Conservation (phyloP, 1,140 invertebrate genomes). For the Papilio polytes region DNA sequence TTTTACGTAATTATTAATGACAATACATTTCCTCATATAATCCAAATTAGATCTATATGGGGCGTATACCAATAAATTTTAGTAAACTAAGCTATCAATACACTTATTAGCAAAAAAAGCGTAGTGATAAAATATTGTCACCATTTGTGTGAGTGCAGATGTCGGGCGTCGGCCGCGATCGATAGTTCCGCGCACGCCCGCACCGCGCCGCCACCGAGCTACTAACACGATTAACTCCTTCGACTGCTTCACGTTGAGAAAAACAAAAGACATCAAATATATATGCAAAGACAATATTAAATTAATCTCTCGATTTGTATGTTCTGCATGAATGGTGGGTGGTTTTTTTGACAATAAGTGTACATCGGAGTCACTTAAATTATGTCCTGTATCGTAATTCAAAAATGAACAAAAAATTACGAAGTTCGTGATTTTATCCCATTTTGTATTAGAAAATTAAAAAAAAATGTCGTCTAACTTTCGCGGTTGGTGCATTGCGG, state of each 20-base stretch:
- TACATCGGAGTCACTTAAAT: not conserved
- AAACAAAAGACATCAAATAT: conserved; percentile 17
- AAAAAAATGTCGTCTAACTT: not conserved
- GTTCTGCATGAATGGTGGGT: not conserved
- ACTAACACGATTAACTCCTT: conserved; percentile 32
- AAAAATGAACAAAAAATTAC: not conserved
- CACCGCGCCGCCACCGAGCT: conserved; percentile 34
- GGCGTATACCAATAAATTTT: too few species aligned
- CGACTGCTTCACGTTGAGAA: not conserved
- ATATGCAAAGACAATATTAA: not conserved
- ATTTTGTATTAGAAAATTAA: too few species aligned
- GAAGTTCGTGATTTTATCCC: not conserved
- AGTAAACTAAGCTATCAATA: not conserved
- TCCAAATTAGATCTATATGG: too few species aligned
- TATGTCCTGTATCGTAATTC: not conserved
- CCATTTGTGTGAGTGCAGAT: conserved; percentile 40
- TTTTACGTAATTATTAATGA: not conserved
- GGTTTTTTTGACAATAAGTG: not conserved
- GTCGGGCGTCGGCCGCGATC: conserved; percentile 64
- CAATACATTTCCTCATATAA: too few species aligned
- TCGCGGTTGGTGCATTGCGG: not conserved
- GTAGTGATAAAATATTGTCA: conserved; percentile 52
- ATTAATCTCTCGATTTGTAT: not conserved
- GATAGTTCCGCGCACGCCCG: conserved; percentile 73
- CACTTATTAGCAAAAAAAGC: not conserved